Base-by-base conservation (phyloP, 2,888 invertebrate species). In the Clistopyga incitator region DNA sequence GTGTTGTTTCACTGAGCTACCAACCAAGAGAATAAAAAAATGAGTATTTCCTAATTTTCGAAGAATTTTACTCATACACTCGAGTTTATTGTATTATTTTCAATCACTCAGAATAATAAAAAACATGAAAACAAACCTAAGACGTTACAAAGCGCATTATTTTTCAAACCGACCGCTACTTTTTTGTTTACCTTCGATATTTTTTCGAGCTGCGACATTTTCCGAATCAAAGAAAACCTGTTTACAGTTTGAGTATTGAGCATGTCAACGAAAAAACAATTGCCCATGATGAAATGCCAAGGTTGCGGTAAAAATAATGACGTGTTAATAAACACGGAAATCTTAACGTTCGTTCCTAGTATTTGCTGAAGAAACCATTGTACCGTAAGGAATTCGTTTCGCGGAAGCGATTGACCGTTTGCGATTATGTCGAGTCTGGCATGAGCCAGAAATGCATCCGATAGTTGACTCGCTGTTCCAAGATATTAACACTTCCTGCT, bases 371-470 rank as follows among this genome's bases (percentile, higher is more conserved):
- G 50, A 18, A 50, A 50, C 18, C 6, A 50, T 18, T 50, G 18
- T 38, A 23, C 8, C 70, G 23, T 38, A 20, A 38, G 23, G 20
- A 54, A 71, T 23, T 18, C 3, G 50, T 54, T 54, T 56, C 70
- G 54, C 38, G 70, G 34, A 71, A 71, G 18, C 25, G 11, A 70
- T 68, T 11, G 52, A 61, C 67, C 54, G 76, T 18, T 56, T 50
- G 23, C 18, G 81, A 47, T 68, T 74, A 59, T 61, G 45, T 56
- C 50, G 64, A 65, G 42, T 29, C 23, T 13, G 64, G 18, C 23
- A 42, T 11, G 23, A 23, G 25, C n/a, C n/a, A 25, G 42, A 56
- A 38, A 56, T 54, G 67, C 50, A 54, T 52, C 67, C 20, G 34
- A 13, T 65, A 18, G 15, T n/a, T 52, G 34, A 52, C n/a, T n/a